A percentile compares a stretch with the other conserved stretches of the same genome.
phyloP scores from a whole-genome alignment of 2,797 vertebrate species.

The Uromys caudimaculatus region DNA sequence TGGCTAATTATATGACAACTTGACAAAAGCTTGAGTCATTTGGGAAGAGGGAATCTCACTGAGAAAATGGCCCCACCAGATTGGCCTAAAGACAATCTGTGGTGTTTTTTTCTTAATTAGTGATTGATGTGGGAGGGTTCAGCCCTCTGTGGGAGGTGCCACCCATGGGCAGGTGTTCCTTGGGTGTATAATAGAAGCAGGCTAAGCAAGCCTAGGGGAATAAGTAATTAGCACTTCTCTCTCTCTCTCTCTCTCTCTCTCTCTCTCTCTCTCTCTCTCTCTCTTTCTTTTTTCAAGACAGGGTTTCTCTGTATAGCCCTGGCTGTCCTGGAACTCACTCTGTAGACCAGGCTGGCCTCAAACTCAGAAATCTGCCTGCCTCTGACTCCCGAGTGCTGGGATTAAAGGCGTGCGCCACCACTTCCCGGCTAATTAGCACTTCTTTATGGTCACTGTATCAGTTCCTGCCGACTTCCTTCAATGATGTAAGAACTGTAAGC shows the following conservation, averaged over 20 bases:
- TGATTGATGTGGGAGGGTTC: neutral
- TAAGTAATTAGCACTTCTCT: neutral
- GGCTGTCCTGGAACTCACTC: no score
- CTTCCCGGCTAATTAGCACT: neutral
- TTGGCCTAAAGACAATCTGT: neutral
- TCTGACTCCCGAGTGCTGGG: no score
- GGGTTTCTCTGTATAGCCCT: no score
- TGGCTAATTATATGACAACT: neutral
- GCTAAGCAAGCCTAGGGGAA: neutral
- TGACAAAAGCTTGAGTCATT: neutral
- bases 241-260: no score
- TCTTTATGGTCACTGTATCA: neutral
- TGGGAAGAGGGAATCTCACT: neutral
- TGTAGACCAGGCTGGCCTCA: no score
- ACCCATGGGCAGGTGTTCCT: neutral
- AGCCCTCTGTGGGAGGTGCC: neutral
- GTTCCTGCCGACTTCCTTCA: neutral
- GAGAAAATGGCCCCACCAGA: neutral
- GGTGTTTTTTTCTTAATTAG: neutral
- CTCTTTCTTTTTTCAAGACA: no score
- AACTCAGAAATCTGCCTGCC: no score
- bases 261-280: no score
- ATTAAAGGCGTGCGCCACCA: no score
- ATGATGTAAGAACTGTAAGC: neutral
- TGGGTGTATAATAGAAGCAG: neutral